A percentile compares a stretch with the other conserved stretches of the same genome.
phyloP scores from a whole-genome alignment of 2,888 invertebrate species.

The Amphimallon solstitiale region DNA sequence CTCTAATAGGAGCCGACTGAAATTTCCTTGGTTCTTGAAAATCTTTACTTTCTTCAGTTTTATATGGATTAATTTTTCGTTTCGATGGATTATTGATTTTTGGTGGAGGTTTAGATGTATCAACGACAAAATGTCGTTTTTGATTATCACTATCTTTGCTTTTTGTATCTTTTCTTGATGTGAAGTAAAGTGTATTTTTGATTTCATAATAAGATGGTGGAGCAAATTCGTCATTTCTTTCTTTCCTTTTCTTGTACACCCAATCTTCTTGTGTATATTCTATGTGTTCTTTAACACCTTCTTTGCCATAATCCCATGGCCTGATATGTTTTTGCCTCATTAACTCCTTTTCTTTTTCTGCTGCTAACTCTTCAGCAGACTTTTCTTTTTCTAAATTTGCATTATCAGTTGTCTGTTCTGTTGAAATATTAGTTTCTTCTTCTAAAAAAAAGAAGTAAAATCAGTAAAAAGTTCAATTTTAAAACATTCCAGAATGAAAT shows the following conservation, averaged over 20 bases:
- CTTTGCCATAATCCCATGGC: constrained; percentile 80
- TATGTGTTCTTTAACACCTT: constrained; percentile 66
- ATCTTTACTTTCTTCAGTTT: constrained; percentile 38
- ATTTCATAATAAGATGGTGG: constrained; percentile 65
- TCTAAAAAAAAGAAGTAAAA: constrained; percentile 42
- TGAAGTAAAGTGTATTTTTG: constrained; percentile 54
- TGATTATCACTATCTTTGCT: constrained; percentile 18
- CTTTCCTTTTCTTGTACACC: constrained; percentile 77
- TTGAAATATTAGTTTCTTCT: constrained; percentile 51
- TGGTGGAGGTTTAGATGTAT: constrained; percentile 39
- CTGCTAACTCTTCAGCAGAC: constrained; percentile 40
- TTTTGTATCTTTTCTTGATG: constrained; percentile 50
- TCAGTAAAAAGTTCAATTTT: constrained; percentile 5
- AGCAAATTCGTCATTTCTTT: constrained; percentile 81
- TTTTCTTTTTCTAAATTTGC: constrained; percentile 48
- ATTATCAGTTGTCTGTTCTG: constrained; percentile 55
- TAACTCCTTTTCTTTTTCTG: constrained; percentile 63
- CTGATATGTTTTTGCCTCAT: constrained; percentile 69
- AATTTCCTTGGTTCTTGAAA: constrained; percentile 52
- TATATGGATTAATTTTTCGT: constrained; percentile 47
- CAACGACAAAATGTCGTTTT: constrained; percentile 26
- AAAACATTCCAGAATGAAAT: not conserved
- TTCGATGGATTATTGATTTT: constrained; percentile 41
- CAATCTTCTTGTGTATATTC: constrained; percentile 82
- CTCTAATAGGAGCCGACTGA: constrained; percentile 41